Conservation (phyloP, 30 jellyfish, hydroid and myxozoan genomes). For the Cassiopea andromeda region DNA sequence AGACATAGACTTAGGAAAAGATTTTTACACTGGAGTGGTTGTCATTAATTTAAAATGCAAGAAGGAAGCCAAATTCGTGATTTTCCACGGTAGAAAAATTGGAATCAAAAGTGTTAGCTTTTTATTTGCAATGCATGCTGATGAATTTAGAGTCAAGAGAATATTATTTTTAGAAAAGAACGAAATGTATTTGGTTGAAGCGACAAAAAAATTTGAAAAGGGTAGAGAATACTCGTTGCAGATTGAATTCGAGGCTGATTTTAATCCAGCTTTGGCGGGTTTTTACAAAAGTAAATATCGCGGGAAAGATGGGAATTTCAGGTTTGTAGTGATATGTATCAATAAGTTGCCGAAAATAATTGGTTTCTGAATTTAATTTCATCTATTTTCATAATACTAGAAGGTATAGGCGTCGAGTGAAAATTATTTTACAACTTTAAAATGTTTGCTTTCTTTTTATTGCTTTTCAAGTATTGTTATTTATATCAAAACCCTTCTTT, state of each 20-base stretch:
- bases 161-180: conserved; percentile 45
- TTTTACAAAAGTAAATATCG: conserved; percentile 85
- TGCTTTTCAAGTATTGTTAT: no score
- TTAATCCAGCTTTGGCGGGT: conserved; percentile 83
- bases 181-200: conserved; percentile 78
- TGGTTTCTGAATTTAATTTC: no score
- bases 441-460: no score
- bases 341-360: no score
- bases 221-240: conserved; percentile 68
- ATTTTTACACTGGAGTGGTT: conserved; percentile 75
- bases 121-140: conserved; percentile 27
- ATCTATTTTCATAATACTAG: no score
- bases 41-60: conserved; percentile 65
- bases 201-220: conserved; percentile 62
- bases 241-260: conserved; percentile 72
- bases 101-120: conserved; percentile 42
- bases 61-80: conserved; percentile 54
- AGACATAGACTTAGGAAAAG: conserved; percentile 72
- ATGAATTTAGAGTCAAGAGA: conserved; percentile 29
- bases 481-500: no score
- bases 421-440: no score
- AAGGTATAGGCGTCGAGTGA: no score
- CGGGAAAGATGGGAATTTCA: conserved; percentile 69
- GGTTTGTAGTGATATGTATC: conserved; percentile 60
- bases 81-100: conserved; percentile 88